Percentiles rank a stretch among this genome's conserved stretches.
Conservation (phyloP, 1,140 invertebrate species). For the Heliothis subflexa region DNA sequence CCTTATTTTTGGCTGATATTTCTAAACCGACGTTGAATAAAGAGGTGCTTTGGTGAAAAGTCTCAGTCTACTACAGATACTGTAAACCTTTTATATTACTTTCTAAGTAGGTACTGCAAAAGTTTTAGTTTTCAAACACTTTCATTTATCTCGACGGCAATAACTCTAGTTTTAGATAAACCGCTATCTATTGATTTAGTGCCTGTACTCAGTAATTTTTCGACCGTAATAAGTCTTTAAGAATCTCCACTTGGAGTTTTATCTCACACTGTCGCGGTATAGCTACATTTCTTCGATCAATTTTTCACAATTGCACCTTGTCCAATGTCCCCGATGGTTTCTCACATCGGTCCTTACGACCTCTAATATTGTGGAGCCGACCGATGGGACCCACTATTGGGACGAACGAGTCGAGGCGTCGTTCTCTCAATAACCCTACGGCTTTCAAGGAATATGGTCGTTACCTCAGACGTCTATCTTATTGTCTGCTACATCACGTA, state of each 20-base stretch:
- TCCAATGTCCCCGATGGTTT: constrained; percentile 25
- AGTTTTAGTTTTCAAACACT: constrained; percentile 20
- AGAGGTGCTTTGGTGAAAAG: not conserved
- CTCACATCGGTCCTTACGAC: constrained; percentile 33
- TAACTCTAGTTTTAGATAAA: constrained; percentile 44
- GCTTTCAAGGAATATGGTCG: constrained; percentile 46
- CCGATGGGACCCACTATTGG: constrained; percentile 45
- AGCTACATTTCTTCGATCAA: not conserved
- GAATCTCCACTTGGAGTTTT: constrained; percentile 21
- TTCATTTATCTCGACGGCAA: constrained; percentile 34
- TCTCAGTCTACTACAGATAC: not conserved
- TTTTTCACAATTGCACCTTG: constrained; percentile 30
- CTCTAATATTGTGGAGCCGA: constrained; percentile 39
- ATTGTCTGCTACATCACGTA: constrained; percentile 51
- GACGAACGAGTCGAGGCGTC: constrained; percentile 38
- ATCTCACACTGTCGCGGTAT: constrained; percentile 3
- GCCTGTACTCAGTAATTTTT: constrained; percentile 40
- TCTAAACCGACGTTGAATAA: not conserved
- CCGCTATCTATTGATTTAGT: constrained; percentile 40
- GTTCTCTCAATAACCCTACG: constrained; percentile 41
- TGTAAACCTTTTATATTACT: not conserved
- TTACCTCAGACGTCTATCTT: constrained; percentile 51
- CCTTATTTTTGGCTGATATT: not conserved
- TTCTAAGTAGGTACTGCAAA: constrained; percentile 22
- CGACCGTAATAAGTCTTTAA: constrained; percentile 28